A percentile compares a stretch with the other conserved stretches of the same genome.
Evolutionary conservation across 2,888 invertebrate genomes (phyloP).

Genomic region (Andrena dorsata): DNA sequence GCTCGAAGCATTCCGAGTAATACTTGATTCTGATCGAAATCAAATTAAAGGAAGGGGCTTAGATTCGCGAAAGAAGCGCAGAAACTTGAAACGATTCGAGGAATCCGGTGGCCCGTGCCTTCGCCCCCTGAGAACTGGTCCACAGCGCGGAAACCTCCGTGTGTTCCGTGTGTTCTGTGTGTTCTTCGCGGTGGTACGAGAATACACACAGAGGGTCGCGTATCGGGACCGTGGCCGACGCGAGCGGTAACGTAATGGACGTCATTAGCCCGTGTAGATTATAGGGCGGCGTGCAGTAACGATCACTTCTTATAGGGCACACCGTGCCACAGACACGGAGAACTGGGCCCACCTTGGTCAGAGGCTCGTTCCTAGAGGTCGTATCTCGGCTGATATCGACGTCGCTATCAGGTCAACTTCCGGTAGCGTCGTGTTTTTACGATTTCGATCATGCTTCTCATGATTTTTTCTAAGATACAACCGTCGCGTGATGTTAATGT

Average conservation of each 20-base stretch:
- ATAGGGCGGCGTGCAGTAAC: conserved; percentile 85
- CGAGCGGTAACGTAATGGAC: conserved; percentile 84
- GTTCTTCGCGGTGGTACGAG: conserved; percentile 64
- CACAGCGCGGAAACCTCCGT: conserved; percentile 30
- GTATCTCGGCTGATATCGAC: conserved; percentile 75
- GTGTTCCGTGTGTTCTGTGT: conserved; percentile 53
- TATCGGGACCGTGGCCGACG: conserved; percentile 81
- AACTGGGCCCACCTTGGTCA: conserved; percentile 75
- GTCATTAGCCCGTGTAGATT: conserved; percentile 85
- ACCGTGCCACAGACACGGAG: conserved; percentile 75
- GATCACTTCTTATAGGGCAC: conserved; percentile 84
- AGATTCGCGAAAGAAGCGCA: background rate
- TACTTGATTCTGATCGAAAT: background rate
- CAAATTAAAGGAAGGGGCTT: background rate
- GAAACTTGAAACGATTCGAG: conserved; percentile 32
- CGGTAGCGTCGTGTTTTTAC: conserved; percentile 40
- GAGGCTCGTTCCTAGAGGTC: conserved; percentile 72
- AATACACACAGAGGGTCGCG: conserved; percentile 72
- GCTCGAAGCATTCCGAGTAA: background rate
- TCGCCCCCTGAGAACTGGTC: conserved; percentile 30
- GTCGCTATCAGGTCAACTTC: conserved; percentile 67
- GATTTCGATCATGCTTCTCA: background rate
- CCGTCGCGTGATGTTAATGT: background rate
- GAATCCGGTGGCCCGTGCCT: conserved; percentile 19
- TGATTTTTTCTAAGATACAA: background rate